Percentiles rank a stretch among this genome's conserved stretches.
Evolutionary conservation across 2,113 vertebrate species (phyloP).

Genomic region (Agelaius phoeniceus): DNA sequence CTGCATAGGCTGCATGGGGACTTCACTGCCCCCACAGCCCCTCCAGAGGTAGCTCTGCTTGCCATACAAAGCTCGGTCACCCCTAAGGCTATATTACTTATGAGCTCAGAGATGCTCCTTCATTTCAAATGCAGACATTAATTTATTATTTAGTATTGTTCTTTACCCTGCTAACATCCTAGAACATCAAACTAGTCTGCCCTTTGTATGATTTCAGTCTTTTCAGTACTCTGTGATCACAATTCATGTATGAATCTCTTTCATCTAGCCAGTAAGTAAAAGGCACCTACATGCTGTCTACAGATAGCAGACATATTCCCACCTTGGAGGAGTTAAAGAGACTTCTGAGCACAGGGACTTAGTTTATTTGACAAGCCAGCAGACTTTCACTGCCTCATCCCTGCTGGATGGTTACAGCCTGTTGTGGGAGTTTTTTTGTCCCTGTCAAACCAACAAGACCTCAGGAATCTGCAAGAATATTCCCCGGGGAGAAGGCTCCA

Average conservation of each 20-base stretch:
- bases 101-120: neutral
- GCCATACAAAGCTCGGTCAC: rapidly evolving
- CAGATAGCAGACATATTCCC: neutral
- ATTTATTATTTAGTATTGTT: constrained; percentile 13
- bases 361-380: neutral
- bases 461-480: neutral
- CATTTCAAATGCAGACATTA: neutral
- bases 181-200: neutral
- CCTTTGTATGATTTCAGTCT: neutral
- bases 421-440: neutral
- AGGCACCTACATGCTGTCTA: neutral
- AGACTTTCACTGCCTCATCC: neutral
- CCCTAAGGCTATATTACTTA: neutral
- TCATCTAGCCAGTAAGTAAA: neutral
- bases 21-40: neutral
- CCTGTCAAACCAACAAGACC: neutral
- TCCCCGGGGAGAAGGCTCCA: neutral
- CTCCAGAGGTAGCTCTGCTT: neutral
- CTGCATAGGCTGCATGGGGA: neutral
- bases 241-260: neutral
- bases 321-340: neutral
- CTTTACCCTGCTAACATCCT: neutral
- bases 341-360: neutral
- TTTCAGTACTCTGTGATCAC: neutral
- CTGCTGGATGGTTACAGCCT: neutral